phyloP scores from a whole-genome alignment of 2,888 invertebrate species.

The Blera fallax region DNA sequence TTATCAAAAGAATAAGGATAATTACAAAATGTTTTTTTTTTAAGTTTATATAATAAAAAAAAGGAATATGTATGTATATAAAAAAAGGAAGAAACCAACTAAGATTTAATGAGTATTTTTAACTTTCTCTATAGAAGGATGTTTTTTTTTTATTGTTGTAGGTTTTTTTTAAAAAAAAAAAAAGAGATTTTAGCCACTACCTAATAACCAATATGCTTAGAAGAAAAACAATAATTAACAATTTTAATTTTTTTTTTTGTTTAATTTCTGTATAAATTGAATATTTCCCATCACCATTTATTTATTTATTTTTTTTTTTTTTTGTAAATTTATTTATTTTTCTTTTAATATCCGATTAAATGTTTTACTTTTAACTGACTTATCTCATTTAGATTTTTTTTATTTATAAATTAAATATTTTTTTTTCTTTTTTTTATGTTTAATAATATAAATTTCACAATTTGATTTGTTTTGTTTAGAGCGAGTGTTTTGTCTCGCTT shows the following conservation, averaged over 20 bases:
- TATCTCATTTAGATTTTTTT: conserved; percentile 69
- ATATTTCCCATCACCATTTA: conserved; percentile 69
- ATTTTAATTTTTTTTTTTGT: conserved; percentile 34
- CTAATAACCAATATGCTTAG: conserved; percentile 63
- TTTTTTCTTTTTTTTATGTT: conserved; percentile 39
- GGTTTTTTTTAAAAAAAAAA: conserved; percentile 50
- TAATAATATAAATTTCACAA: conserved; percentile 56
- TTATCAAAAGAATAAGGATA: conserved; percentile 24
- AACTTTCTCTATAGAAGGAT: conserved; percentile 30
- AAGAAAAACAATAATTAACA: conserved; percentile 36
- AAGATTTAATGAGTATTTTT: conserved; percentile 70
- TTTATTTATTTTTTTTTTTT: conserved; percentile 35
- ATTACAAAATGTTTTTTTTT: conserved; percentile 21
- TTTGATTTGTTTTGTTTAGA: conserved; percentile 60
- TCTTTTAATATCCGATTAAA: conserved; percentile 58
- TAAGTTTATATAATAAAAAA: conserved; percentile 61
- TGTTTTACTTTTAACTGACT: conserved; percentile 57
- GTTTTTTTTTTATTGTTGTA: conserved; percentile 28
- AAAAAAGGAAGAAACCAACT: conserved; percentile 58
- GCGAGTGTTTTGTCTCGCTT: conserved; percentile 66
- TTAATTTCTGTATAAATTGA: conserved; percentile 39
- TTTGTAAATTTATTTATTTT: conserved; percentile 34
- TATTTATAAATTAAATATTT: conserved; percentile 57
- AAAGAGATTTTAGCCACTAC: conserved; percentile 62
- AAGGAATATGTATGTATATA: conserved; percentile 27